Percentiles rank a stretch among this genome's conserved stretches.
phyloP scores from a whole-genome alignment of 1,140 invertebrate species.

The Adoxophyes honmai region DNA sequence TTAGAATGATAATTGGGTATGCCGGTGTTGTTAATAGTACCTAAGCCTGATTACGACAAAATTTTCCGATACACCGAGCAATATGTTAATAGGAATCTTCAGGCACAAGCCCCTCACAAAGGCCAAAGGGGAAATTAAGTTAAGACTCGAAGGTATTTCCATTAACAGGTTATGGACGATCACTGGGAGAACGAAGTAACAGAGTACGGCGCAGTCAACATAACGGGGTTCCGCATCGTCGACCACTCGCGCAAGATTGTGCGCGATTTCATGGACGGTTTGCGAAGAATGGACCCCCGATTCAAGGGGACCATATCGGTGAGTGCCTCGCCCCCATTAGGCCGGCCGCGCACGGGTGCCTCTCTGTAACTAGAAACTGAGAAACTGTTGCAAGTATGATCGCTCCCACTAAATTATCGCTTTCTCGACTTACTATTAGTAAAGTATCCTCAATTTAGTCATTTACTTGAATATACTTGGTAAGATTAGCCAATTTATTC shows the following conservation, averaged over 20 bases:
- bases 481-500: too few species aligned
- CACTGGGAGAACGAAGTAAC: slow-evolving; percentile 94
- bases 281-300: slow-evolving; percentile 84
- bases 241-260: slow-evolving; percentile 87
- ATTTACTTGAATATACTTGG: too few species aligned
- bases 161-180: slow-evolving; percentile 92
- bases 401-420: too few species aligned
- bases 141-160: slow-evolving; percentile 6
- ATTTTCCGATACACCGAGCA: too few species aligned
- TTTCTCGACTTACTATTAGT: too few species aligned
- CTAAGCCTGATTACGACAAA: too few species aligned
- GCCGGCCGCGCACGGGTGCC: background rate
- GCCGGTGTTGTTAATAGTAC: too few species aligned
- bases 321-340: slow-evolving; percentile 31
- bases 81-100: background rate
- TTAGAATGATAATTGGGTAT: too few species aligned
- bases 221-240: slow-evolving; percentile 96
- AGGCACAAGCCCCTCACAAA: background rate
- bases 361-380: slow-evolving; percentile 11
- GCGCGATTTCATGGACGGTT: slow-evolving; percentile 89
- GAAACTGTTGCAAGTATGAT: slow-evolving; percentile 8
- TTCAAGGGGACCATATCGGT: slow-evolving; percentile 62
- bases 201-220: slow-evolving; percentile 96
- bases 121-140: slow-evolving; percentile 1
- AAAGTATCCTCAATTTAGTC: too few species aligned